These are phyloP conservation scores for Falco berigora DNA, from an alignment of 2,797 vertebrate species.

Conservation along the genomic window DNA sequence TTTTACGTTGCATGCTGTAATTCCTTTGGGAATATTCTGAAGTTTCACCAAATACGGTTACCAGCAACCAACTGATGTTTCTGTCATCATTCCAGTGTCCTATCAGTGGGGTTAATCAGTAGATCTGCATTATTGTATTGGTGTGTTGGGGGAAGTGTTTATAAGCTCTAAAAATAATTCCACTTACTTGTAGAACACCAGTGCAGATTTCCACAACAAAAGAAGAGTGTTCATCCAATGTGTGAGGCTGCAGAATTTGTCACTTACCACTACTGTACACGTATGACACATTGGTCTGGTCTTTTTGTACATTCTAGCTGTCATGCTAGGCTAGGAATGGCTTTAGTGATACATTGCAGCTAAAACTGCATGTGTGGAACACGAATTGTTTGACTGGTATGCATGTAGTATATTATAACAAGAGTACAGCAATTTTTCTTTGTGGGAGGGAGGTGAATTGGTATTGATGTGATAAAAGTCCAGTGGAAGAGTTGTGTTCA, in stretches of 20 bases:
- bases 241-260: neutral
- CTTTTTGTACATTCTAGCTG: neutral
- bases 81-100: neutral
- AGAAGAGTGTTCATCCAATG: neutral
- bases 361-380: fast-evolving
- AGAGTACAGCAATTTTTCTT: neutral
- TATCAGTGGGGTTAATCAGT: neutral
- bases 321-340: neutral
- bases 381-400: neutral
- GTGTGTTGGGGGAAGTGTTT: neutral
- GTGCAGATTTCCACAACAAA: neutral
- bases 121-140: neutral
- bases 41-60: neutral
- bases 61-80: neutral
- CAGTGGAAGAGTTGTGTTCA: neutral
- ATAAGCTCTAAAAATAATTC: neutral
- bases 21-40: neutral
- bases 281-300: neutral
- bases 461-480: neutral
- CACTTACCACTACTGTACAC: neutral
- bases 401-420: neutral
- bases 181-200: neutral
- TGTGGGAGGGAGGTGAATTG: neutral
- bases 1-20: neutral
- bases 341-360: neutral